Base-by-base conservation (phyloP, 2,888 invertebrate genomes). In the Invenusta paracnida region DNA sequence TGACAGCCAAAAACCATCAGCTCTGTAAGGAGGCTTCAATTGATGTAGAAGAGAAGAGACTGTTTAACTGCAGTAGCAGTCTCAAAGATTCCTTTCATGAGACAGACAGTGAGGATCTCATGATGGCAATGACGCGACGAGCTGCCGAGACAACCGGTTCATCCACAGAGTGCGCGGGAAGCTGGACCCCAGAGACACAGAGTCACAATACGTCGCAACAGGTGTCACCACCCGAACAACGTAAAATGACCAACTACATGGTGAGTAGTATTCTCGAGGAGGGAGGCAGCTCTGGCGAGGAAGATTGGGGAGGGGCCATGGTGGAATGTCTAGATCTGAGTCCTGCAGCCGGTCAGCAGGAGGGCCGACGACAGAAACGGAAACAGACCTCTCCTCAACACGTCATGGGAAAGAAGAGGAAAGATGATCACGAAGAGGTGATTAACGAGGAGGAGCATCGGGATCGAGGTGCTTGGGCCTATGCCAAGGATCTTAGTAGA, bases 311-410 rank as follows among this genome's bases (percentile, higher is more conserved):
- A 73, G 73, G 23, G 23, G 73, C 23, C 17, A 25, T 25, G 73
- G 73, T 23, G 11, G 73, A 23, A 5, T 73, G 73, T 23, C 73
- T 73, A 23, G 73, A 73, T 23, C 73, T 73, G 11, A 73, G 73
- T 73, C 17, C n/a, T n/a, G 48, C 73, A 25, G 5, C 73, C 23
- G 11, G 73, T 23, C 73, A 73, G 27, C 11, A 73, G 27, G 73
- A 73, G 27, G 73, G 23, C 25, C 23, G 82, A 23, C 5, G 29
- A 29, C 2, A 82, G 82, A 82, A 82, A 28, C 5, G 82, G 82
- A 82, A 82, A 30, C 82, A 82, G 25, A 82, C 23, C 27, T 30
- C 31, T 2, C 82, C 82, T 27, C 82, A 82, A 28, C 82, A 82
- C 17, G 29, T 82, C 2, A 13, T 2, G 2, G 73, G 23, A 23